These are phyloP conservation scores for Drosophila parvula DNA, from an alignment of 1,140 invertebrate species.

Conservation along the genomic window DNA sequence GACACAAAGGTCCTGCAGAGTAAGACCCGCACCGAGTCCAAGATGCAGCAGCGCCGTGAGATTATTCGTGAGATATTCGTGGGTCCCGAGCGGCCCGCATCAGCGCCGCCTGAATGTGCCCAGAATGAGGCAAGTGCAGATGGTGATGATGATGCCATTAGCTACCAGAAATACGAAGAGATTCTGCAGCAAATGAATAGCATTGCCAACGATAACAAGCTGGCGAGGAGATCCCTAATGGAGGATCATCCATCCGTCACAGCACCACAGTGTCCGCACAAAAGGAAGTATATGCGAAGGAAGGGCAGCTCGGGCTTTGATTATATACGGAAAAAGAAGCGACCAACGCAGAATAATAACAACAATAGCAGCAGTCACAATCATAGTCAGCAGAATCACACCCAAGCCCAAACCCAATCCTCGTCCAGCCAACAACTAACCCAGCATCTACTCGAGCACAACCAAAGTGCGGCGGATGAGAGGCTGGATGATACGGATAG, in stretches of 20 bases:
- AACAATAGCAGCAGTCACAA: conserved; percentile 65
- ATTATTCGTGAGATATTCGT: conserved; percentile 92
- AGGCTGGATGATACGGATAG: conserved; percentile 68
- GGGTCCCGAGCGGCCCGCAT: conserved; percentile 87
- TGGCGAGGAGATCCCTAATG: conserved; percentile 33
- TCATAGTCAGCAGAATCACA: conserved; percentile 7
- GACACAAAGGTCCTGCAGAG: conserved; percentile 90
- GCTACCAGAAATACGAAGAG: conserved; percentile 81
- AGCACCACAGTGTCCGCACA: conserved; percentile 80
- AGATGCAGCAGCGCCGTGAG: conserved; percentile 89
- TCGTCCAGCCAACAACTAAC: conserved; percentile 5
- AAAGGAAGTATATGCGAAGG: conserved; percentile 84
- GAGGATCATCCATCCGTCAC: conserved; percentile 11
- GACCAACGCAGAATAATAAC: conserved; percentile 77
- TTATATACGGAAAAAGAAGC: conserved; percentile 94
- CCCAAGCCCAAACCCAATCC: background rate
- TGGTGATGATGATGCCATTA: conserved; percentile 49
- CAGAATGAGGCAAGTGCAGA: conserved; percentile 30
- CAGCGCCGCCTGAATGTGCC: conserved; percentile 85
- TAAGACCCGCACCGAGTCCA: conserved; percentile 90
- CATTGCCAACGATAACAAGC: conserved; percentile 85
- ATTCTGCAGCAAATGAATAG: conserved; percentile 82
- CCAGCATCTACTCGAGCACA: conserved; percentile 12
- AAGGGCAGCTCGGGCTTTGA: conserved; percentile 92
- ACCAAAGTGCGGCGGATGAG: conserved; percentile 50